phyloP scores from a whole-genome alignment of 2,113 vertebrate genomes.

The Myiozetetes cayanensis region DNA sequence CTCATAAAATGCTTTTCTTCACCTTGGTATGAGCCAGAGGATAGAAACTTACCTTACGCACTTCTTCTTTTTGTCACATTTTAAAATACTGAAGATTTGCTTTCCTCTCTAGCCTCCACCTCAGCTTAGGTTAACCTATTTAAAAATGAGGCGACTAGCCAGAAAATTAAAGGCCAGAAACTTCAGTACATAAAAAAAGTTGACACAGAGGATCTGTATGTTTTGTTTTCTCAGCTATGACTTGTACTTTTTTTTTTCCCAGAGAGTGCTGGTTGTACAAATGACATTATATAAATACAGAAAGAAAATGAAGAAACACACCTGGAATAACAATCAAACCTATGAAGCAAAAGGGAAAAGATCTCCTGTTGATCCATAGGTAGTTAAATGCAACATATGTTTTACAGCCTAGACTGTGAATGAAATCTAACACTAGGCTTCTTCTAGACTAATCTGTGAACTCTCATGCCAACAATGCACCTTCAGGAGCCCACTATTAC shows the following conservation, averaged over 20 bases:
- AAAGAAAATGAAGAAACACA: constrained; percentile 17
- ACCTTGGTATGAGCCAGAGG: not conserved
- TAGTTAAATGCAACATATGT: not conserved
- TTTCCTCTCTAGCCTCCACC: not conserved
- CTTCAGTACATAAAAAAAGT: not conserved
- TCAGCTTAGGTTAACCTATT: not conserved
- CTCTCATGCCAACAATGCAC: not conserved
- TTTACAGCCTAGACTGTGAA: not conserved
- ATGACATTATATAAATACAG: not conserved
- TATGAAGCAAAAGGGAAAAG: not conserved
- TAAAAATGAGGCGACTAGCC: not conserved
- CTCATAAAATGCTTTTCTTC: not conserved
- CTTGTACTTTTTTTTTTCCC: not conserved
- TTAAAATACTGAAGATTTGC: not conserved
- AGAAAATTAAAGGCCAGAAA: not conserved
- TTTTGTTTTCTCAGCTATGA: not conserved
- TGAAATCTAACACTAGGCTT: not conserved
- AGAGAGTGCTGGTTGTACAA: not conserved
- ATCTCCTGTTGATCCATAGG: not conserved
- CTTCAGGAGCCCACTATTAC: not conserved
- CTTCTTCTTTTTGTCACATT: not conserved
- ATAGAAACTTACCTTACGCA: not conserved
- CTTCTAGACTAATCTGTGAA: not conserved
- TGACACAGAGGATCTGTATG: not conserved
- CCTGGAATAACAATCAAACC: constrained; percentile 33